Evolutionary conservation across 2,888 invertebrate species (phyloP).

Genomic region (Aquatica leii): DNA sequence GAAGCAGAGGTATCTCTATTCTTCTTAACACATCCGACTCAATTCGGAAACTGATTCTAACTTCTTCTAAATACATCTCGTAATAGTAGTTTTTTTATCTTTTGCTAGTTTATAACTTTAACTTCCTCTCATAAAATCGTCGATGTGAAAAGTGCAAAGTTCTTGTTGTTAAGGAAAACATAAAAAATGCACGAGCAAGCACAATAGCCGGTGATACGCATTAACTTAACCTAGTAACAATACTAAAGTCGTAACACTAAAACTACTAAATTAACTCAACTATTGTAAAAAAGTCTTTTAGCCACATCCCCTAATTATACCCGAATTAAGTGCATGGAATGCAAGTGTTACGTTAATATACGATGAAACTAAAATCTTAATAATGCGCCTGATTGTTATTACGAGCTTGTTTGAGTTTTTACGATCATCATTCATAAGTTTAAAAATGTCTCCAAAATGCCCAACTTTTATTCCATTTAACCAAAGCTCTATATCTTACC

Average conservation of each 20-base stretch:
- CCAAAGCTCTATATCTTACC: no score
- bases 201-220: slow-evolving; percentile 15
- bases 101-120: slow-evolving; percentile 31
- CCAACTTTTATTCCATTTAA: no score
- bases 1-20: no score
- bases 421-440: slow-evolving; percentile 10
- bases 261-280: slow-evolving; percentile 22
- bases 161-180: slow-evolving; percentile 21
- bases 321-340: slow-evolving; percentile 20
- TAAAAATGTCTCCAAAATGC: no score
- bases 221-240: slow-evolving; percentile 24
- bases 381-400: slow-evolving; percentile 22
- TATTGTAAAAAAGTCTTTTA: slow-evolving; percentile 22
- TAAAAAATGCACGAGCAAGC: slow-evolving; percentile 26
- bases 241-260: slow-evolving; percentile 19
- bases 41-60: no score
- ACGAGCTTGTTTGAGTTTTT: slow-evolving; percentile 17
- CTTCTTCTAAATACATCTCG: no score
- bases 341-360: slow-evolving; percentile 23
- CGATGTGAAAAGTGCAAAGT: slow-evolving; percentile 29
- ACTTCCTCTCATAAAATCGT: slow-evolving; percentile 31
- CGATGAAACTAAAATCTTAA: slow-evolving; percentile 12
- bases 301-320: slow-evolving; percentile 25
- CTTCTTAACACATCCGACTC: no score
- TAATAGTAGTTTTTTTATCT: slow-evolving; percentile 25